Evolutionary conservation across 2,888 invertebrate genomes (phyloP), one percentile per base, ranked within the genome.

Genomic region (Apoderus coryli): DNA sequence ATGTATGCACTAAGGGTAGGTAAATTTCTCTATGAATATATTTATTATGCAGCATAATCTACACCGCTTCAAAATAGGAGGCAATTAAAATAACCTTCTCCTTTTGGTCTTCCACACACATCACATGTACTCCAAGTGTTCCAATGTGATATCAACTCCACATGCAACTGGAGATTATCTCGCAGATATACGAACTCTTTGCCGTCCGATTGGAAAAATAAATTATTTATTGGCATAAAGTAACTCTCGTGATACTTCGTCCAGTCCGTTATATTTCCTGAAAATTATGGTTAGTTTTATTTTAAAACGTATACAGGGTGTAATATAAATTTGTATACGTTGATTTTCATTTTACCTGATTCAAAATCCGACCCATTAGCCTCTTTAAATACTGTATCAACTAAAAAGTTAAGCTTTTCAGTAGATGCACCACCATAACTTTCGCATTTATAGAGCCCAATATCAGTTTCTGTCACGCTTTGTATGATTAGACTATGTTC

Each of bases 71-170:
- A n/a, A n/a, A n/a, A n/a, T n/a, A n/a, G n/a, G n/a, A n/a, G n/a
- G n/a, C n/a, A n/a, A n/a, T n/a, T n/a, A n/a, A n/a, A n/a, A n/a
- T n/a, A n/a, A n/a, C n/a, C n/a, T 25, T 54, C 45, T 13, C 53
- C 52, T 37, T 50, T 50, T 5, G 56, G 50, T 26, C 53, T 43
- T 6, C 56, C 53, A 39, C 65, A 64, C 11, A 58, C 50, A 41
- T 64, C 59, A 43, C 72, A 72, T n/a, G 53, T 45, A 3, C 65
- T 50, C 67, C 68, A 69, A 3, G 55, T 44, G 31, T 57, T 59
- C 69, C 67, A 69, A 42, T 62, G 57, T 3, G 64, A 64, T 12
- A 58, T 43, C 16, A 68, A 37, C 47, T 64, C 62, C 31, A 68
- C 50, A 29, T 46, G 49, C 22, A 65, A 40, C 31, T 59, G 58